Evolutionary conservation across 2,797 vertebrate genomes (phyloP).

Genomic region (Columba guinea): DNA sequence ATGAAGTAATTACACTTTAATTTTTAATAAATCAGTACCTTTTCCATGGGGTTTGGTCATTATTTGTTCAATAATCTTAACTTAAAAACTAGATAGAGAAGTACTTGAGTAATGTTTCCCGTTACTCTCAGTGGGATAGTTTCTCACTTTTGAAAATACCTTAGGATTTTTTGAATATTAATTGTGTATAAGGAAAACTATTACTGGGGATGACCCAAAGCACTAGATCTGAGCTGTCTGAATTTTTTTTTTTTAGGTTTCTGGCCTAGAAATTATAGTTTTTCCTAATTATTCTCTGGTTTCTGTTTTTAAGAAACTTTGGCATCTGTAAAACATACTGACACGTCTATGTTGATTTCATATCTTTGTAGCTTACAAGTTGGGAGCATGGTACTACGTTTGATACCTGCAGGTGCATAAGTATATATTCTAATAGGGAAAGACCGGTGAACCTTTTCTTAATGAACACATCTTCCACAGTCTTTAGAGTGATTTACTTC

Average conservation of each 20-base stretch:
- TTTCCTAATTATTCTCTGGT: not conserved
- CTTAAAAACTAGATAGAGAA: not conserved
- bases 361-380: not conserved
- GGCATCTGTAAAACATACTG: not conserved
- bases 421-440: not conserved
- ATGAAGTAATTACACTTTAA: not conserved
- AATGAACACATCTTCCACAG: not conserved
- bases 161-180: not conserved
- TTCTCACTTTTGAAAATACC: not conserved
- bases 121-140: fast-evolving
- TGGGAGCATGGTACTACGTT: fast-evolving
- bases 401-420: not conserved
- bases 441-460: not conserved
- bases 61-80: not conserved
- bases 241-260: not conserved
- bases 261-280: not conserved
- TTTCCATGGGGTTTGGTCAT: not conserved
- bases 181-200: not conserved
- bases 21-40: not conserved
- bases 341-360: not conserved
- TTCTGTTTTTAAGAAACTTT: not conserved
- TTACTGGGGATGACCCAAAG: not conserved
- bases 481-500: not conserved
- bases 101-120: not conserved
- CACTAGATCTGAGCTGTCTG: not conserved